These are phyloP conservation scores for Vanacampus margaritifer DNA, from an alignment of 2,113 vertebrate species.

Conservation along the genomic window DNA sequence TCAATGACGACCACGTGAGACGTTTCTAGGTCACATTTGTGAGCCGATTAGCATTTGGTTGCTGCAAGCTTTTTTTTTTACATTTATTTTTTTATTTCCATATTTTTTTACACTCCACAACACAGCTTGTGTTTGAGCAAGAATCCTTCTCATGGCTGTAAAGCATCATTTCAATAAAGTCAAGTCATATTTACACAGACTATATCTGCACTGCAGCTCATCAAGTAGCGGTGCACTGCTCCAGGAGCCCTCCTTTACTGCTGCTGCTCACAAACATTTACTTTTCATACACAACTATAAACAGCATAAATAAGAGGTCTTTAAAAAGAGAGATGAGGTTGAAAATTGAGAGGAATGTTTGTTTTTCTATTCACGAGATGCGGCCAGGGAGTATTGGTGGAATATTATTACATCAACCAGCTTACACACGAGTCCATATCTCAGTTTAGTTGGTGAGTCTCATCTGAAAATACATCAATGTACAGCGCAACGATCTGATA, in stretches of 20 bases:
- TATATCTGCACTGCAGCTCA: slow-evolving; percentile 51
- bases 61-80: slow-evolving; percentile 26
- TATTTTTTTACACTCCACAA: slow-evolving; percentile 1
- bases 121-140: slow-evolving; percentile 59
- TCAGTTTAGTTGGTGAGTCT: slow-evolving; percentile 6
- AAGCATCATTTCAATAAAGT: slow-evolving; percentile 62
- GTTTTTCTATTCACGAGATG: slow-evolving; percentile 6
- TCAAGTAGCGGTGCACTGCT: slow-evolving; percentile 47
- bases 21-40: slow-evolving; percentile 63
- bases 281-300: slow-evolving; percentile 55
- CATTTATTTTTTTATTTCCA: not conserved
- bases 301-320: slow-evolving; percentile 51
- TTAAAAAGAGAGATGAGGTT: slow-evolving; percentile 35
- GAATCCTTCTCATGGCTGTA: slow-evolving; percentile 55
- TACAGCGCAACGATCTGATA: slow-evolving; percentile 7
- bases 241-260: slow-evolving; percentile 35
- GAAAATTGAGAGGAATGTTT: slow-evolving; percentile 30
- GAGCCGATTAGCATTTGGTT: slow-evolving; percentile 56
- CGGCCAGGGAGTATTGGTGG: slow-evolving; percentile 9
- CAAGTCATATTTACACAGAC: slow-evolving; percentile 64
- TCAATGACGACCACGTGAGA: slow-evolving; percentile 29
- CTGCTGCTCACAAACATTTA: slow-evolving; percentile 45
- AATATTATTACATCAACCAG: slow-evolving; percentile 34
- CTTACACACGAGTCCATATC: slow-evolving; percentile 29
- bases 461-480: slow-evolving; percentile 13